Conservation (phyloP, 1,140 invertebrate species). For the Diabrotica undecimpunctata region DNA sequence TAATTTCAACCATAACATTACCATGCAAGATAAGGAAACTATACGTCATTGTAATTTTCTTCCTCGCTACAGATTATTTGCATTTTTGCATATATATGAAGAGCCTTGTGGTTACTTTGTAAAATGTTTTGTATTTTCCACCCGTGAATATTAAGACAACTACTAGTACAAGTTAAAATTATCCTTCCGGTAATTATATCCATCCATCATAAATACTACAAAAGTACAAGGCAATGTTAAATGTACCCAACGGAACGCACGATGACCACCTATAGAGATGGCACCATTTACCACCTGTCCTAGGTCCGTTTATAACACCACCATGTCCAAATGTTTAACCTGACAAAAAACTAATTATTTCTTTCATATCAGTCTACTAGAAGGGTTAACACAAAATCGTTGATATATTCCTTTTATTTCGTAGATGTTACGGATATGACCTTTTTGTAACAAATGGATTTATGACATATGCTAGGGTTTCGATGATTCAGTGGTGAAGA, state of each 20-base stretch:
- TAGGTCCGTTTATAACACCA: background rate
- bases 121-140: too few relatives aligned
- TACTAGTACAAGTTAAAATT: too few relatives aligned
- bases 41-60: too few relatives aligned
- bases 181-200: too few relatives aligned
- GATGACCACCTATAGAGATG: background rate
- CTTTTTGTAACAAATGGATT: background rate
- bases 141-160: too few relatives aligned
- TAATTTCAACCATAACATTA: too few relatives aligned
- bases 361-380: background rate
- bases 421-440: background rate
- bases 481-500: background rate
- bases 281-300: background rate
- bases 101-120: too few relatives aligned
- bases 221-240: background rate
- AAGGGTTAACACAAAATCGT: background rate
- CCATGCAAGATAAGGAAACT: too few relatives aligned
- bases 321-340: background rate
- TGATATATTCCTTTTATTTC: background rate
- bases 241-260: background rate
- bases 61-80: too few relatives aligned
- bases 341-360: background rate
- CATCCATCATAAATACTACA: too few relatives aligned
- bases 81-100: too few relatives aligned
- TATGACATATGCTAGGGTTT: background rate